These are phyloP conservation scores for Brachyhypopomus gauderio DNA, from an alignment of 2,113 vertebrate genomes.

Conservation along the genomic window DNA sequence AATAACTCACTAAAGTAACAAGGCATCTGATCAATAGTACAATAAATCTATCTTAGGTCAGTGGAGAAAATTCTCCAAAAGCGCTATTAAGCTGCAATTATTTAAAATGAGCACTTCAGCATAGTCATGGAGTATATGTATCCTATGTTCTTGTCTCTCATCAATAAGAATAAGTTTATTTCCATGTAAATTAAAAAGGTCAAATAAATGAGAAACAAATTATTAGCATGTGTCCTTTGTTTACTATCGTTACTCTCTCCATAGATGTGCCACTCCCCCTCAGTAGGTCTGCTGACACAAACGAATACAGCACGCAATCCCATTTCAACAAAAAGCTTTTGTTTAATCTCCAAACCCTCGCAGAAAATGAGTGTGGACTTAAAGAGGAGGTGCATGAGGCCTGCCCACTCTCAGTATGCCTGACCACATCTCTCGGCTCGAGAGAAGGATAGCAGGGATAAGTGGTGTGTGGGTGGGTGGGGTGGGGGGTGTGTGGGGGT, in stretches of 20 bases:
- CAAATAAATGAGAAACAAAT: too few relatives aligned
- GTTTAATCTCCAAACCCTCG: conserved; percentile 65
- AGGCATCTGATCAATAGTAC: too few relatives aligned
- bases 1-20: too few relatives aligned
- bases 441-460: conserved; percentile 63
- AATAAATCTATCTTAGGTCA: too few relatives aligned
- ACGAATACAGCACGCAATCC: conserved; percentile 52
- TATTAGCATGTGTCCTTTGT: background rate
- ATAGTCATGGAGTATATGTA: too few relatives aligned
- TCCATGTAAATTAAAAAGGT: too few relatives aligned
- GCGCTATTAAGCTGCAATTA: too few relatives aligned
- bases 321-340: conserved; percentile 66
- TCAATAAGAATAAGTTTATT: too few relatives aligned
- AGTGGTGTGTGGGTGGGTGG: conserved; percentile 65
- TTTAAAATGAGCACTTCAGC: too few relatives aligned
- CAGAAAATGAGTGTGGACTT: conserved; percentile 61
- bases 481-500: conserved; percentile 57
- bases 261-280: background rate
- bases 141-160: too few relatives aligned
- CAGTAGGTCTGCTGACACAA: conserved; percentile 25
- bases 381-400: conserved; percentile 49
- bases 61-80: too few relatives aligned
- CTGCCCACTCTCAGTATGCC: conserved; percentile 60
- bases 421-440: conserved; percentile 59
- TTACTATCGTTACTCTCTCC: background rate